Evolutionary conservation across 2,888 invertebrate species (phyloP), one percentile per base, ranked within the genome.

Genomic region (Hermaeophaga mercurialis): DNA sequence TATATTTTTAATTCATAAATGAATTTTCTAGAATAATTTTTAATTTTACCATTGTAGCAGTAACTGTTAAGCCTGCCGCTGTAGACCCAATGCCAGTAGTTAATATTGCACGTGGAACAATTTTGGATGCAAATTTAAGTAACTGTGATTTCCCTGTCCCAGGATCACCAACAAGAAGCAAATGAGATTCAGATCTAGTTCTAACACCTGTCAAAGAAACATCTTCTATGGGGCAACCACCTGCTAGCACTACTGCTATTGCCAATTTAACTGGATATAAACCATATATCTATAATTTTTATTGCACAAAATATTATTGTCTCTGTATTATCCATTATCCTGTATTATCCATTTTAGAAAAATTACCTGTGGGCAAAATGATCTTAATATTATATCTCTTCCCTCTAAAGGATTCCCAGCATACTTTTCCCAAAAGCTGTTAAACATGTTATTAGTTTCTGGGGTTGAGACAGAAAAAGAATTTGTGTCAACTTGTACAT

Each of bases 111-210:
- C 94, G 81, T 0, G 89, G 84, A 1, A 81, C 85, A 74, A 82
- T 74, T 75, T 83, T 84, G 3, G 85, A 78, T 1, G 87, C 89
- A 59, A 89, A 86, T 62, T 87, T 84, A 17, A 65, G 54, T 46
- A 95, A 78, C 75, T 94, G 91, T 0, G 94, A 94, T 74, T 94
- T 94, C 3, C 92, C 94, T 1, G 94, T 93, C 9, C 94, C 94
- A 72, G 89, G 86, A 80, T 95, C 95, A 3, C 95, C 95, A 15
- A 94, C 89, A 18, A 96, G 75, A 47, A 95, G 79, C 60, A 95
- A 78, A 79, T 96, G 95, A 14, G 91, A 87, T 72, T 94, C 91
- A 1, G 92, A 91, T 58, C 95, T 75, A 1, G 82, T 80, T 48
- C 66, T 64, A 5, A 73, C 65, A 22, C 71, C 71, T 7, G 70